A percentile compares a stretch with the other conserved stretches of the same genome.
These are phyloP conservation scores for Cebuella pygmaea DNA, from an alignment of 2,797 vertebrate species.

Conservation along the genomic window DNA sequence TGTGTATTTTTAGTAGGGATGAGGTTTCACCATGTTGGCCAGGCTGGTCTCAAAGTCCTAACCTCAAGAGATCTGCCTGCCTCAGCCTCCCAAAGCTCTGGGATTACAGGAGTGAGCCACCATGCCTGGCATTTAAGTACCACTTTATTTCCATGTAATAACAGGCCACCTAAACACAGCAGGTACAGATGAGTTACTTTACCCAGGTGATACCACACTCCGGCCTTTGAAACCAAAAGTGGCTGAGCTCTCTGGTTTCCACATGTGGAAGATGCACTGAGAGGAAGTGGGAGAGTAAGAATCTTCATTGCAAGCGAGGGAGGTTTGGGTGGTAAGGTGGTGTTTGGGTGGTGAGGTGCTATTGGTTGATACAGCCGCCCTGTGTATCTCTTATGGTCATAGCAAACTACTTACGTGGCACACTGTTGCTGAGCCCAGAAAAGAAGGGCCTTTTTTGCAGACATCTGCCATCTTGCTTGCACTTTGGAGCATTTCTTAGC, in stretches of 20 bases:
- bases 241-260: background rate
- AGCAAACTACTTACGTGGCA: slow-evolving; percentile 85
- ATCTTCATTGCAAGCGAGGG: background rate
- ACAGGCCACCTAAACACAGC: background rate
- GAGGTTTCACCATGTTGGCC: no score
- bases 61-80: no score
- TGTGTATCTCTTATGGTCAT: background rate
- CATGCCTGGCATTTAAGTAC: background rate
- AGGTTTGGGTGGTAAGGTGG: background rate
- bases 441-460: slow-evolving; percentile 95
- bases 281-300: background rate
- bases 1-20: no score
- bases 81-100: no score
- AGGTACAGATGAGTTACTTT: background rate
- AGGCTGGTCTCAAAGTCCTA: no score
- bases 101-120: no score
- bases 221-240: background rate
- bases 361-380: background rate
- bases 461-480: slow-evolving; percentile 90
- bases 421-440: slow-evolving; percentile 96
- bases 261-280: background rate
- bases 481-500: slow-evolving; percentile 86
- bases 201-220: background rate
- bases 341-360: background rate
- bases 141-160: background rate